phyloP scores from a whole-genome alignment of 2,888 invertebrate genomes.

The Neoitamus cyanurus region DNA sequence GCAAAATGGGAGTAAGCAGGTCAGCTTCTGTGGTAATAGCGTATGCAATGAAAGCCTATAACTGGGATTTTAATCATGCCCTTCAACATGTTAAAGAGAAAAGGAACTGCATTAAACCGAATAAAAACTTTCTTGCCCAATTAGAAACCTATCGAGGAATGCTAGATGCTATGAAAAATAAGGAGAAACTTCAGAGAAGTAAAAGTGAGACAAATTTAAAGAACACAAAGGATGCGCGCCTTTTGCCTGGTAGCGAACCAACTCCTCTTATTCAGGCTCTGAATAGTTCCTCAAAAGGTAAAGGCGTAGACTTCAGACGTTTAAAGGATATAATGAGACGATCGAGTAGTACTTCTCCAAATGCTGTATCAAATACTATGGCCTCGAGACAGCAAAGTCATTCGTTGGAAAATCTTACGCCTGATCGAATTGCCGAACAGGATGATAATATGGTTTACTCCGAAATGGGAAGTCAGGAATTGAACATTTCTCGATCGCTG shows the following conservation, averaged over 20 bases:
- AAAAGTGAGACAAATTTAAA: conserved; percentile 93
- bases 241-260: conserved; percentile 70
- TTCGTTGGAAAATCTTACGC: conserved; percentile 65
- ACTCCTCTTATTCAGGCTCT: conserved; percentile 73
- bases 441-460: conserved; percentile 86
- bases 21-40: conserved; percentile 98
- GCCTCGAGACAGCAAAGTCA: conserved; percentile 65
- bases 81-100: conserved; percentile 90
- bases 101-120: conserved; percentile 95
- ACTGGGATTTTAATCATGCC: conserved; percentile 92
- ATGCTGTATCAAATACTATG: conserved; percentile 57
- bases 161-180: conserved; percentile 95
- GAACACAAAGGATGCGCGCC: conserved; percentile 72
- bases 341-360: conserved; percentile 65
- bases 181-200: conserved; percentile 90
- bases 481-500: conserved; percentile 88
- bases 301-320: neutral
- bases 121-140: conserved; percentile 93
- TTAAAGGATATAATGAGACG: conserved; percentile 56
- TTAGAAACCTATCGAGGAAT: conserved; percentile 96
- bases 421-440: conserved; percentile 68
- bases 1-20: conserved; percentile 99
- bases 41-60: conserved; percentile 97
- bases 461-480: conserved; percentile 85
- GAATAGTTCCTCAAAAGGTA: conserved; percentile 61